Evolutionary conservation across 2,797 vertebrate species (phyloP), one percentile per base, ranked within the genome.

Genomic region (Arrhamphus sclerolepis): DNA sequence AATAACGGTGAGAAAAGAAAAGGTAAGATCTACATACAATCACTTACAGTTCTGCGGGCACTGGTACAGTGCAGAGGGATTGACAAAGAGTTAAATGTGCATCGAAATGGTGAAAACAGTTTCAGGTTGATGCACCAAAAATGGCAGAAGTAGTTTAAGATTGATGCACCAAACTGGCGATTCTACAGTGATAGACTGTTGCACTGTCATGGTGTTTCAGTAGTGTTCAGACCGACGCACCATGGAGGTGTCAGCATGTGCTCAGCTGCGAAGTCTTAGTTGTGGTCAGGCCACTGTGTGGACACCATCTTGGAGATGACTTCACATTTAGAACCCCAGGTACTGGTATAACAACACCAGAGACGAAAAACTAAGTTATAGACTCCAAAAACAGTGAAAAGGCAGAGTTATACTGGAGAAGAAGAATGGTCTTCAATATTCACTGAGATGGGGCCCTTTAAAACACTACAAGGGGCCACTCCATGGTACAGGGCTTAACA

Each of bases 21-120:
- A 84, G 74, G 83, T 92, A 83, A 93, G 77, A 89, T 94, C 92
- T 92, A 94, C 95, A 94, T 95, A 96, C 95, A 95, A 95, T 95
- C 93, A 93, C 87, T 90, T 94, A 93, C 93, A 95, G 91, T 89
- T 95, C 93, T 92, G 90, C 83, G 94, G 94, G 95, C 95, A 96
- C 95, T 97, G 95, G 89, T 97, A 94, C 96, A 97, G 95, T 96
- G 95, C 94, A 92, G 92, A 93, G 92, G 86, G 78, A 70, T 88
- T 88, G 89, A 91, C 89, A 93, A 92, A 93, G 91, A 92, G 94
- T 95, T 91, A 66, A 77, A 94, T 93, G 93, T 93, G 94, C 93
- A 88, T 87, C 87, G 78, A 81, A 83, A 75, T 77, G 93, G 93
- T 67, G 62, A 74, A 81, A 84, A 86, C 66, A 71, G 78, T 84